Evolutionary conservation across 2,797 vertebrate species (phyloP).

Genomic region (Ataeniobius toweri): DNA sequence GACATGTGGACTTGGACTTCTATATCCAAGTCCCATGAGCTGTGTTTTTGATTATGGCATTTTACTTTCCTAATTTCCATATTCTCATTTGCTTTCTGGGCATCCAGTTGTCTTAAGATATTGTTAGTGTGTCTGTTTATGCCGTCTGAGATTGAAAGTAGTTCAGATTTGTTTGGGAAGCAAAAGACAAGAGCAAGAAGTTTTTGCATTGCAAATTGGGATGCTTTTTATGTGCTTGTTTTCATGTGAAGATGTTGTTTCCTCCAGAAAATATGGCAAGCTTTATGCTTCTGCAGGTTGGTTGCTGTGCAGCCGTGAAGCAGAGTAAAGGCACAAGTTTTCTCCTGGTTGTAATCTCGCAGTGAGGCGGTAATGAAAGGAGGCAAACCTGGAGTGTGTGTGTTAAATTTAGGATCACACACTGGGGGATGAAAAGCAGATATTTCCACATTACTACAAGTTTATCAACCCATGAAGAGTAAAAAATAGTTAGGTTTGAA

Average conservation of each 20-base stretch:
- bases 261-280: conserved; percentile 13
- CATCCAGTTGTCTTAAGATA: conserved; percentile 69
- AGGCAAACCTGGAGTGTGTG: conserved; percentile 24
- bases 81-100: conserved; percentile 70
- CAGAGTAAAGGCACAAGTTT: conserved; percentile 13
- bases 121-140: conserved; percentile 51
- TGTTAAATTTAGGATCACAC: conserved; percentile 38
- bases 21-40: conserved; percentile 10
- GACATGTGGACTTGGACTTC: not conserved
- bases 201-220: conserved; percentile 79
- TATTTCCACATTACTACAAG: conserved; percentile 13
- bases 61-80: conserved; percentile 64
- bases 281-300: conserved; percentile 18
- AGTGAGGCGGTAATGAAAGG: conserved; percentile 63
- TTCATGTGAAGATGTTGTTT: conserved; percentile 49
- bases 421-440: conserved; percentile 7
- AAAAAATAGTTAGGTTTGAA: not conserved
- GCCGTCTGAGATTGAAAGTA: conserved; percentile 62
- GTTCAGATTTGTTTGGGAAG: conserved; percentile 70
- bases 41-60: conserved; percentile 30
- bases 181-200: conserved; percentile 54
- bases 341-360: conserved; percentile 40
- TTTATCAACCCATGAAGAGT: conserved; percentile 1
- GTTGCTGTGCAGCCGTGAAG: conserved; percentile 6
- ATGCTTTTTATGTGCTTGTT: conserved; percentile 42